Percentiles rank a stretch among this genome's conserved stretches.
Conservation (phyloP, 2,113 vertebrate genomes). For the Chlorodrepanis virens region DNA sequence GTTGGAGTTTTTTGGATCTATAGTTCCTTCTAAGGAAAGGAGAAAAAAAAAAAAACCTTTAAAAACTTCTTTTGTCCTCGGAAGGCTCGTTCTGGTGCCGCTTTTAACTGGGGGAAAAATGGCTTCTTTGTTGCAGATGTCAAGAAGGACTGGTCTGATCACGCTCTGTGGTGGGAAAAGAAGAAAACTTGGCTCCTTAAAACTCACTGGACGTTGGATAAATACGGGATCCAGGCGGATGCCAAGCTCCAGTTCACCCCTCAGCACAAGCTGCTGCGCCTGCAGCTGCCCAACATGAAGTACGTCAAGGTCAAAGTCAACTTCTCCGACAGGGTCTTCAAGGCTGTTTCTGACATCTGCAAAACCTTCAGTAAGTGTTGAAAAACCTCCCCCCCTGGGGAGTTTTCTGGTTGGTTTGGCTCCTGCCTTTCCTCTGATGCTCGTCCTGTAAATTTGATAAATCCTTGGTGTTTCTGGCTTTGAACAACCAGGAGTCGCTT, state of each 20-base stretch:
- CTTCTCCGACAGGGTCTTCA: slow-evolving; percentile 98
- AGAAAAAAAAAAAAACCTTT: neutral
- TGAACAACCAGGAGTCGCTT: neutral
- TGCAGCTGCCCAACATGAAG: slow-evolving; percentile 99
- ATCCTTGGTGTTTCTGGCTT: neutral
- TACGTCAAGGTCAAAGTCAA: slow-evolving; percentile 99
- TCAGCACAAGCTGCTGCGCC: slow-evolving; percentile 95
- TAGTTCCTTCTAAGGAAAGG: neutral
- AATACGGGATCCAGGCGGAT: slow-evolving; percentile 96
- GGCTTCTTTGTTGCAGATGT: slow-evolving; percentile 80
- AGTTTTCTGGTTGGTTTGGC: neutral
- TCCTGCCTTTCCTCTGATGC: neutral
- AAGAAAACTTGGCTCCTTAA: slow-evolving; percentile 98
- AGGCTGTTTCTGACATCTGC: slow-evolving; percentile 98
- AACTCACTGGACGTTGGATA: slow-evolving; percentile 98
- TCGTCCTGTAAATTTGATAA: neutral
- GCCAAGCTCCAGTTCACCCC: slow-evolving; percentile 96
- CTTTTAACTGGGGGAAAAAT: neutral
- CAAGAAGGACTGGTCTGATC: slow-evolving; percentile 99
- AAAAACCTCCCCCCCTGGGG: accelerated
- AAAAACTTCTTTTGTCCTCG: neutral
- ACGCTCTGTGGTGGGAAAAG: slow-evolving; percentile 99
- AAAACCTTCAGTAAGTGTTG: slow-evolving; percentile 93
- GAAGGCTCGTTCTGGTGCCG: neutral
- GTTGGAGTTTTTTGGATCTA: accelerated